These are phyloP conservation scores for Xestobium rufovillosum DNA, from an alignment of 2,888 invertebrate genomes.

Conservation along the genomic window DNA sequence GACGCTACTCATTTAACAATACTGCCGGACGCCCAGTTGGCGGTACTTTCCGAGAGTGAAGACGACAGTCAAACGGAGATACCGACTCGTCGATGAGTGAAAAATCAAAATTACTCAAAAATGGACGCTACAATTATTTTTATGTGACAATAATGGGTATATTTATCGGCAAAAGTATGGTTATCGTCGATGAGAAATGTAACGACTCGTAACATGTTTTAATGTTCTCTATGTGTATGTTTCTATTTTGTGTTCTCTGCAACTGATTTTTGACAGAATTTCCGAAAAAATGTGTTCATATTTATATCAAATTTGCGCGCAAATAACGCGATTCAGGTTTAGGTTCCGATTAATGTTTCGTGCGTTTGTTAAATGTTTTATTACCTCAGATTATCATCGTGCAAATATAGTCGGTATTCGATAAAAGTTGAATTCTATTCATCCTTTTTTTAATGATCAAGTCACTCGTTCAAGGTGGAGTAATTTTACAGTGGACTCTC, in stretches of 20 bases:
- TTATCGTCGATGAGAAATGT: no score
- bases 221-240: neutral
- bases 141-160: neutral
- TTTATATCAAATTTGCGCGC: constrained; percentile 1
- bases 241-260: neutral
- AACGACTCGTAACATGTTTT: no score
- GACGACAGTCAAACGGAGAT: constrained; percentile 45
- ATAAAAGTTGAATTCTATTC: no score
- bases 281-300: constrained; percentile 1
- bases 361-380: no score
- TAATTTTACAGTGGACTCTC: no score
- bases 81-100: constrained; percentile 32
- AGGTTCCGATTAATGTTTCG: no score
- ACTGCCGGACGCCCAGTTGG: constrained; percentile 57
- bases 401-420: no score
- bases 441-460: no score
- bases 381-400: no score
- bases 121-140: neutral
- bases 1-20: constrained; percentile 72
- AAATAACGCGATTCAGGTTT: no score
- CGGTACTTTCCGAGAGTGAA: constrained; percentile 53
- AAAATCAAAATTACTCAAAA: constrained; percentile 5
- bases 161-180: constrained; percentile 5
- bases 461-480: no score
- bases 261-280: no score